Evolutionary conservation across 2,888 invertebrate genomes (phyloP).

Genomic region (Rhabditoides inermis): DNA sequence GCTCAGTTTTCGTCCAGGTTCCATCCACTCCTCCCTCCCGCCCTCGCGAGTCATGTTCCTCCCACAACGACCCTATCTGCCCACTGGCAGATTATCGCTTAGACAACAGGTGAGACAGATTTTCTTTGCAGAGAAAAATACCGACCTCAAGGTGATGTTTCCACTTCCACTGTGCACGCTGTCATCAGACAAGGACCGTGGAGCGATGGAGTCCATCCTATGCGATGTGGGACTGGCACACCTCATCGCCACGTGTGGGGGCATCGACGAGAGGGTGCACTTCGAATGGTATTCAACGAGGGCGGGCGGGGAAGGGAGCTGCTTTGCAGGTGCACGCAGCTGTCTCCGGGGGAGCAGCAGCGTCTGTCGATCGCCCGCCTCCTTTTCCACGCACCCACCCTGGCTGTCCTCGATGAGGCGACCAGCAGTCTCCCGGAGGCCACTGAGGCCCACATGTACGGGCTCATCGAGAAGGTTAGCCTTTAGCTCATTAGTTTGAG

Average conservation of each 20-base stretch:
- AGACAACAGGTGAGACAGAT: slow-evolving; percentile 55
- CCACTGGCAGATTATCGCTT: slow-evolving; percentile 55
- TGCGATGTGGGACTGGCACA: slow-evolving; percentile 47
- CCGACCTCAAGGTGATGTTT: too few species aligned
- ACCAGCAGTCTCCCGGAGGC: slow-evolving; percentile 67
- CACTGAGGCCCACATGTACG: slow-evolving; percentile 23
- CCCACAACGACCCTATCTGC: slow-evolving; percentile 60
- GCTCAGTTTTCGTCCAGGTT: slow-evolving; percentile 9
- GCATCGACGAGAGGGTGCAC: slow-evolving; percentile 52
- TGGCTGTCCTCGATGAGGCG: slow-evolving; percentile 79
- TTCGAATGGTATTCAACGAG: slow-evolving; percentile 60
- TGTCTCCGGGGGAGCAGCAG: slow-evolving; percentile 85
- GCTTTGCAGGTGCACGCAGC: slow-evolving; percentile 1
- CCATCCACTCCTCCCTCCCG: slow-evolving; percentile 7
- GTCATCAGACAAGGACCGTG: too few species aligned
- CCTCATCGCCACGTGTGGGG: slow-evolving; percentile 49
- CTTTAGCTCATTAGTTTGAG: not conserved
- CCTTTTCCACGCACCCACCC: slow-evolving; percentile 70
- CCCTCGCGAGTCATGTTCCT: slow-evolving; percentile 54
- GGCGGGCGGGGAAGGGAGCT: too few species aligned
- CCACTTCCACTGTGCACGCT: too few species aligned
- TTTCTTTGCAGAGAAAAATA: too few species aligned
- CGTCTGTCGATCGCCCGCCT: slow-evolving; percentile 84
- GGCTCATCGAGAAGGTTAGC: slow-evolving; percentile 15
- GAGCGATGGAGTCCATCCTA: slow-evolving; percentile 38